Evolutionary conservation across 2,888 invertebrate species (phyloP).

Genomic region (Pseudococcus longispinus): DNA sequence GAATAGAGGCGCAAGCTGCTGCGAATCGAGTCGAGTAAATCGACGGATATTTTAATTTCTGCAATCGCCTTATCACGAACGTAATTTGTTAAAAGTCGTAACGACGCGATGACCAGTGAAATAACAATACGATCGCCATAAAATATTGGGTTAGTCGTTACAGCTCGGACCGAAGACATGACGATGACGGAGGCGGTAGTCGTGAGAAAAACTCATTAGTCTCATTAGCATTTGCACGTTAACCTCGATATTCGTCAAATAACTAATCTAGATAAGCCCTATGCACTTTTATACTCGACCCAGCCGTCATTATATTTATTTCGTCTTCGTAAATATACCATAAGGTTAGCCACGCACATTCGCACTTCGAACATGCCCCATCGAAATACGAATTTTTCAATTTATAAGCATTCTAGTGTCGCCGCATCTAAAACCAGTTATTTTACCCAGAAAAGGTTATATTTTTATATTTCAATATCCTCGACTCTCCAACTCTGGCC

Average conservation of each 20-base stretch:
- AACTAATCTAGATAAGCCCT: background rate
- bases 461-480: background rate
- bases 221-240: slow-evolving; percentile 34
- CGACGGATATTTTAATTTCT: background rate
- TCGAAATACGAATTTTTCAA: background rate
- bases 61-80: background rate
- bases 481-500: background rate
- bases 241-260: slow-evolving; percentile 24
- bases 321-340: background rate
- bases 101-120: background rate
- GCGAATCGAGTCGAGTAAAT: too few relatives aligned
- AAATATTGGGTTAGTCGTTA: slow-evolving; percentile 28
- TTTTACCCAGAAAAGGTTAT: background rate
- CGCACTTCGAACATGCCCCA: background rate
- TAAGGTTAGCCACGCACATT: background rate
- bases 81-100: slow-evolving; percentile 11
- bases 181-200: background rate
- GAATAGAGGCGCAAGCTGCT: background rate
- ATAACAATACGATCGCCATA: background rate
- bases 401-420: background rate
- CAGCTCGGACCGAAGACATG: background rate
- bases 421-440: background rate
- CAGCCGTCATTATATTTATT: background rate
- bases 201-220: slow-evolving; percentile 34
- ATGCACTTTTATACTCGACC: slow-evolving; percentile 14